A percentile compares a stretch with the other conserved stretches of the same genome.
Conservation (phyloP, 2,113 vertebrate species). For the Tichodroma muraria region DNA sequence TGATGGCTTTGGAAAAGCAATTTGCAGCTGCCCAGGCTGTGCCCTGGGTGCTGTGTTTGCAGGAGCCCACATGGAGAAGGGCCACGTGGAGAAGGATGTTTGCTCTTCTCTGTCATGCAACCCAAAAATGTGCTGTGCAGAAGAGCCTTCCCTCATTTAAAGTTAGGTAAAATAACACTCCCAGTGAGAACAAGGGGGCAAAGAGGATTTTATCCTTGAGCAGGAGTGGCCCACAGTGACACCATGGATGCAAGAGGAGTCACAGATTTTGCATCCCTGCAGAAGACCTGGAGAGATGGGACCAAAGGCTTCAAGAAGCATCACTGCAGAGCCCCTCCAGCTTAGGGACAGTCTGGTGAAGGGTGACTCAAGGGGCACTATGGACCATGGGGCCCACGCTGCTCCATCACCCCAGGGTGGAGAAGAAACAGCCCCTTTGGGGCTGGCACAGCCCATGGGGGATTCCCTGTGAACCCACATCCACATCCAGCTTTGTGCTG, state of each 20-base stretch:
- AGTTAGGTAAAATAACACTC: background rate
- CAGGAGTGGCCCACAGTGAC: background rate
- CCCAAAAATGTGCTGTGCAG: background rate
- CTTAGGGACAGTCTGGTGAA: background rate
- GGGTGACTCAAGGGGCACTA: background rate
- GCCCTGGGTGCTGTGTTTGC: background rate
- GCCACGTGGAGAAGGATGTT: accelerated
- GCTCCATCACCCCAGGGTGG: background rate
- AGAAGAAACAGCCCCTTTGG: background rate
- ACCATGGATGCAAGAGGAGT: background rate
- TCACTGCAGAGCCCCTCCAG: background rate
- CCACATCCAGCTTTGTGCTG: accelerated
- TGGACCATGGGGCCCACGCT: accelerated
- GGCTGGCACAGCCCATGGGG: background rate
- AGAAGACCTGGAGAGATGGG: background rate
- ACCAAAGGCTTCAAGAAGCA: background rate
- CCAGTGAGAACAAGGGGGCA: background rate
- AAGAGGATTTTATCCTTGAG: background rate
- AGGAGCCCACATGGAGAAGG: background rate
- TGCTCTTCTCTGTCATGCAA: background rate
- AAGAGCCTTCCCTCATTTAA: background rate
- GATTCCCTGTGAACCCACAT: background rate
- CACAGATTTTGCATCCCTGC: background rate
- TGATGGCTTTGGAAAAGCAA: background rate
- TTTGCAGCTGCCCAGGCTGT: background rate